Evolutionary conservation across 2,113 vertebrate genomes (phyloP), one percentile per base, ranked within the genome.

Genomic region (Tylochromis polylepis): DNA sequence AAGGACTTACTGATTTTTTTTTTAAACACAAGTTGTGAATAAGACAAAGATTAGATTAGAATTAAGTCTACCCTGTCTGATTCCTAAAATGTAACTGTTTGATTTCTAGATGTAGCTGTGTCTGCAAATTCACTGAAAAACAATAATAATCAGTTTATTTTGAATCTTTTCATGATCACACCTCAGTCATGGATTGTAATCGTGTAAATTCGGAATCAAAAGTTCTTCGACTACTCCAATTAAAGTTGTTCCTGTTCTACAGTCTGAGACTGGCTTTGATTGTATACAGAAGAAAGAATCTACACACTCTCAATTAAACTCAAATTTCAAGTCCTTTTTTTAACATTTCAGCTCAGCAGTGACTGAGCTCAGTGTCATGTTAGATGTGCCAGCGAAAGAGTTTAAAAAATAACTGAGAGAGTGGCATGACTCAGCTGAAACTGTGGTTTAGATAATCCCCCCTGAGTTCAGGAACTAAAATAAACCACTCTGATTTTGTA

Each of bases 341-440:
- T 11, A 3, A 22, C 8, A 6, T 22, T 22, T 22, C n/a, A 56
- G 8, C 6, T 34, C 8, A 58, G 15, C 22, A 14, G 10, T 24
- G 15, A 20, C 18, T 46, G 11, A 20, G 15, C 24, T 62, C 4
- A n/a, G 2, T 79, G 11, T 4, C 3, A 5, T 5, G 18, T 2
- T 79, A 46, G 18, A 24, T 57, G 20, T 5, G 3, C n/a, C 38
- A 3, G 83, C 38, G 22, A 16, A 49, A 5, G 2, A 41, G n/a
- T 27, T 78, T 43, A 51, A 29, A 87, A 55, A 59, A 70, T 22
- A 81, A 88, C 3, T 5, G 20, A 49, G 43, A 36, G 41, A 29
- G 6, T 36, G 10, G 62, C 85, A 81, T 93, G 92, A 94, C 83
- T 89, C 86, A 84, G 92, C 90, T 70, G 36, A 91, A 91, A 79